Evolutionary conservation across 2,113 vertebrate genomes (phyloP).

Genomic region (Vulpes lagopus): DNA sequence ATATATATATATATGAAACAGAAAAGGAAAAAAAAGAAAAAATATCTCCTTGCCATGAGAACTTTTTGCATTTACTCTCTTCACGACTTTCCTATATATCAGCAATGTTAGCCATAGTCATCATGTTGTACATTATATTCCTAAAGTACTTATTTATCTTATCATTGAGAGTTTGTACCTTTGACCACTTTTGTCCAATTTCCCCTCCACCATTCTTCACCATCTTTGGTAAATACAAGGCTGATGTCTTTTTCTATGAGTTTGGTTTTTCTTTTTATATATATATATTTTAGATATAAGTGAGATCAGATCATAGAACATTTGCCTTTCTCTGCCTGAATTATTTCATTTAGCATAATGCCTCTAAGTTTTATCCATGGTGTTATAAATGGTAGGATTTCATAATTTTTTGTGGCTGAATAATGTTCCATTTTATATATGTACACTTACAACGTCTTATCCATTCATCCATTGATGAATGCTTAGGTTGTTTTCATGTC

Average conservation of each 20-base stretch:
- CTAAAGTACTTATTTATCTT: neutral
- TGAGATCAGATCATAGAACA: neutral
- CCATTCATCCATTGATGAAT: neutral
- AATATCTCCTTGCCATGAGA: neutral
- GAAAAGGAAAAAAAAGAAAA: neutral
- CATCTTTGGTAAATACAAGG: neutral
- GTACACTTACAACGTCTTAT: neutral
- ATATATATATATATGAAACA: neutral
- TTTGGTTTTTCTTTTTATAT: neutral
- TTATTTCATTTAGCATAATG: neutral
- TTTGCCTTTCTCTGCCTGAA: neutral
- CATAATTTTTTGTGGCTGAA: neutral
- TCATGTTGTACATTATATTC: neutral
- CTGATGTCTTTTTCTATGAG: neutral
- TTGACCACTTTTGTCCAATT: neutral
- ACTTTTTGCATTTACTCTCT: neutral
- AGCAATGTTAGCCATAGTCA: neutral
- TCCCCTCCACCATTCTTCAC: neutral
- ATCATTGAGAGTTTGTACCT: neutral
- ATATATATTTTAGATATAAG: neutral
- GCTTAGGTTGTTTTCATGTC: neutral
- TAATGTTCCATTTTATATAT: neutral
- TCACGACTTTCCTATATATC: neutral
- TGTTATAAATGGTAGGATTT: neutral
- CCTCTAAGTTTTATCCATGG: neutral